Evolutionary conservation across 2,888 invertebrate species (phyloP).

Genomic region (Synergus umbraculus): DNA sequence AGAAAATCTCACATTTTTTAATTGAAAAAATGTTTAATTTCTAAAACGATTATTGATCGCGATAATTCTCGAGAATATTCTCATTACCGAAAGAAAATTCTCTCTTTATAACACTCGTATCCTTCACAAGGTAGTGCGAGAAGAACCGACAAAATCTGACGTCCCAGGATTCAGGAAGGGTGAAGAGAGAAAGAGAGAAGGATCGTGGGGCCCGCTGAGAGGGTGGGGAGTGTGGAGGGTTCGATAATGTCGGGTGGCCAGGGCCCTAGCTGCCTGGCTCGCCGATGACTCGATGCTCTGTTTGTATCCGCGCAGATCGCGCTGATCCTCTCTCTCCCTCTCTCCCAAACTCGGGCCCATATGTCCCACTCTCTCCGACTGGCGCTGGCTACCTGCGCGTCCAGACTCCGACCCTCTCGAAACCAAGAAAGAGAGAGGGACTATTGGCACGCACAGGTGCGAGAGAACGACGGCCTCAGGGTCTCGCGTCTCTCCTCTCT

Average conservation of each 20-base stretch:
- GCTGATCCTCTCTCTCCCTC: constrained; percentile 43
- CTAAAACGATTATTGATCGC: no score
- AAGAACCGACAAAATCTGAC: constrained; percentile 52
- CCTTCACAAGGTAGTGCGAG: constrained; percentile 66
- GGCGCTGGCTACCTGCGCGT: constrained; percentile 68
- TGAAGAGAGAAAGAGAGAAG: not conserved
- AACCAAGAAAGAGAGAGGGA: constrained; percentile 50
- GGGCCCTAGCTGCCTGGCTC: constrained; percentile 60
- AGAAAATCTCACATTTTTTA: no score
- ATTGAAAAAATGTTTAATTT: no score
- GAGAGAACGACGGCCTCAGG: constrained; percentile 49
- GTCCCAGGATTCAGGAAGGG: not conserved
- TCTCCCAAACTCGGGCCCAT: constrained; percentile 42
- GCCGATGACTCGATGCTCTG: constrained; percentile 72
- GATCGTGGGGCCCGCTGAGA: constrained; percentile 46
- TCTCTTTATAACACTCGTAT: constrained; percentile 47
- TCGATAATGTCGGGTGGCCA: constrained; percentile 71
- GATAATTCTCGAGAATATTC: not conserved
- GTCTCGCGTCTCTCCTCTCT: constrained; percentile 45
- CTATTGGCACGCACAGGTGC: not conserved
- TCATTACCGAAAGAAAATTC: constrained; percentile 33
- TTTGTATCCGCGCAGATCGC: constrained; percentile 66
- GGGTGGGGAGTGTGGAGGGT: constrained; percentile 48
- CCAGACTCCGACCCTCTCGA: constrained; percentile 52
- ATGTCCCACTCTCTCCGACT: constrained; percentile 49